Percentiles rank a stretch among this genome's conserved stretches.
phyloP scores from a whole-genome alignment of 2,888 invertebrate genomes.

The Drosophila nr. perissopoda region DNA sequence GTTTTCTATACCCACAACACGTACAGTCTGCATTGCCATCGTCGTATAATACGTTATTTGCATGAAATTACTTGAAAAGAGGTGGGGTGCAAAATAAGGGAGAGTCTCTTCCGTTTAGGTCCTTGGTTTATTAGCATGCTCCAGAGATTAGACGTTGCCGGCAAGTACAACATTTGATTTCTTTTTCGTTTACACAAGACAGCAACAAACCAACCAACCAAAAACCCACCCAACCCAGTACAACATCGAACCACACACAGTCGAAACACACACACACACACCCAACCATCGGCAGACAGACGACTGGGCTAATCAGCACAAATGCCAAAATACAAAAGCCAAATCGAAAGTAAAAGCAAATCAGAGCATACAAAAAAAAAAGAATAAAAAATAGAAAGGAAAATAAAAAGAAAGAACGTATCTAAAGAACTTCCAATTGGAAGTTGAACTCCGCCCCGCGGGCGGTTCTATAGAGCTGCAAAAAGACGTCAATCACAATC shows the following conservation, averaged over 20 bases:
- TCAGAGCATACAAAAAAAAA: constrained; percentile 44
- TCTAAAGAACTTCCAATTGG: constrained; percentile 66
- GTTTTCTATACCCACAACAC: constrained; percentile 75
- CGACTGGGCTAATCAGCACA: constrained; percentile 74
- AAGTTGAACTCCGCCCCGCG: constrained; percentile 65
- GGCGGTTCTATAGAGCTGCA: constrained; percentile 48
- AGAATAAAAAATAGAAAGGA: constrained; percentile 31
- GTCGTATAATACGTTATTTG: constrained; percentile 77
- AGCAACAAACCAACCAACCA: constrained; percentile 21
- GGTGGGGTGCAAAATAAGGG: constrained; percentile 5
- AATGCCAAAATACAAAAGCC: constrained; percentile 79
- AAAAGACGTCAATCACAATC: constrained; percentile 71
- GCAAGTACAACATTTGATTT: constrained; percentile 80
- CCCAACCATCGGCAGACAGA: constrained; percentile 5
- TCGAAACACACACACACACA: not conserved
- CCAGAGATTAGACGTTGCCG: constrained; percentile 75
- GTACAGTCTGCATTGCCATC: constrained; percentile 57
- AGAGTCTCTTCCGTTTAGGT: constrained; percentile 19
- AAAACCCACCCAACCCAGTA: constrained; percentile 16
- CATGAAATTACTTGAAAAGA: constrained; percentile 69
- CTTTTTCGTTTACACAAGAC: constrained; percentile 57
- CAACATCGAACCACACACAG: constrained; percentile 2
- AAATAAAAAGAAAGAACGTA: constrained; percentile 38
- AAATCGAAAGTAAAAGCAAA: constrained; percentile 80
- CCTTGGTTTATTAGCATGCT: constrained; percentile 79